phyloP scores from a whole-genome alignment of 1,140 invertebrate species.

The Notospermus geniculatus region DNA sequence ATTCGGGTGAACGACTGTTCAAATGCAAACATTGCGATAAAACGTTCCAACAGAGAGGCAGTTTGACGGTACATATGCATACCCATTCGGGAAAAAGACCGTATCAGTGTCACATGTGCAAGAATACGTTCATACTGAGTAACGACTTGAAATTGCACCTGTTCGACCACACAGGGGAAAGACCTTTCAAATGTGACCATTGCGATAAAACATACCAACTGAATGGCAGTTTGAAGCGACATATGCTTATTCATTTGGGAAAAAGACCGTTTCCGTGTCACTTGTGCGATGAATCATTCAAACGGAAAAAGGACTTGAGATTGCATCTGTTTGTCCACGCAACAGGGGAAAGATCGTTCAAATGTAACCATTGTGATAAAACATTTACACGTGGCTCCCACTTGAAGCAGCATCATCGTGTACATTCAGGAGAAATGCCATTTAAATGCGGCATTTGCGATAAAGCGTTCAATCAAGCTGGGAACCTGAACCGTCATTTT shows the following conservation, averaged over 20 bases:
- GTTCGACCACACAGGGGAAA: background rate
- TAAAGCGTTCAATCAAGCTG: background rate
- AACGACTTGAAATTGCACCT: too few species aligned
- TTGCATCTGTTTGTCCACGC: background rate
- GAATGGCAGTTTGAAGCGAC: background rate
- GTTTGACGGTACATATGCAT: too few species aligned
- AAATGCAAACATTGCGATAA: too few species aligned
- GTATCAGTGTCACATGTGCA: too few species aligned
- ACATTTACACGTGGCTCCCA: background rate
- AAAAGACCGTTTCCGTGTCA: background rate
- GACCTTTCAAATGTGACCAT: background rate
- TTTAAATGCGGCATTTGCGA: background rate
- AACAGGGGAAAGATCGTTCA: constrained; percentile 1
- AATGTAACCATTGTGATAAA: background rate
- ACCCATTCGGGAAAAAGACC: too few species aligned
- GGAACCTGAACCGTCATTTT: background rate
- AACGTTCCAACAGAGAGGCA: too few species aligned
- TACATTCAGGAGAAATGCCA: background rate
- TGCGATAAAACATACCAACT: background rate
- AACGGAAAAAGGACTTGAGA: background rate
- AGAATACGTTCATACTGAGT: too few species aligned
- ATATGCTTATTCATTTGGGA: constrained; percentile 1
- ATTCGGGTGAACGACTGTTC: too few species aligned
- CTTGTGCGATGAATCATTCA: background rate
- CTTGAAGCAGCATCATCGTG: background rate